Base-by-base conservation (phyloP, 2,888 invertebrate genomes). In the Clepsis dumicolana region DNA sequence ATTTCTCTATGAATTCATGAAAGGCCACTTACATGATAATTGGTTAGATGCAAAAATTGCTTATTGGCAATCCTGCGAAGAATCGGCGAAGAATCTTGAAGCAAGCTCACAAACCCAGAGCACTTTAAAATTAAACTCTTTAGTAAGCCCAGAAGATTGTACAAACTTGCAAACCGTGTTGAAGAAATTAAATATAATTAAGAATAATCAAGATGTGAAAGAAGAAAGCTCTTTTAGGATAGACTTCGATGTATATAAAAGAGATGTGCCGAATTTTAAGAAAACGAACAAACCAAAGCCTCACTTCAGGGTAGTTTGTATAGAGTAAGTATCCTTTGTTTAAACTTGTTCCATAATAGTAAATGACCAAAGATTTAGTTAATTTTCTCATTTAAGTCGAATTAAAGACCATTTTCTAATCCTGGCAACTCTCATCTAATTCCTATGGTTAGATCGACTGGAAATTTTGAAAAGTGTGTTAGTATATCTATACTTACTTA, bases 191-290 rank as follows among this genome's bases (percentile, higher is more conserved):
- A 86, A 85, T 62, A 85, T 94, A 21, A 87, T 94, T 62, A 74
- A 79, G 65, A 79, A 75, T 21, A 78, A 81, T 64, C 82, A 80
- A 63, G 75, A 73, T 12, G 50, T 77, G 5, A 62, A 70, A 2
- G 65, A 71, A 14, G 80, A 83, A 65, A 76, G 80, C 59, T 77
- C 70, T 66, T 74, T 93, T 0, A 74, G 57, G 14, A 75, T 94
- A 48, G 79, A 88, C 77, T 94, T 89, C 70, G 93, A 94, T 78
- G 91, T 94, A 8, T 94, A 91, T 70, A 87, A 89, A 61, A 89
- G 89, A 71, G 84, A 92, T 78, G 85, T 91, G 24, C 86, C 86
- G 66, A 86, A 89, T 74, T 91, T 91, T 69, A 88, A 77, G 65
- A 94, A 94, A 74, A 80, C 83, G 0, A 80, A 84, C 67, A 85